Evolutionary conservation across 2,113 vertebrate genomes (phyloP), one percentile per base, ranked within the genome.

Genomic region (Nymphicus hollandicus): DNA sequence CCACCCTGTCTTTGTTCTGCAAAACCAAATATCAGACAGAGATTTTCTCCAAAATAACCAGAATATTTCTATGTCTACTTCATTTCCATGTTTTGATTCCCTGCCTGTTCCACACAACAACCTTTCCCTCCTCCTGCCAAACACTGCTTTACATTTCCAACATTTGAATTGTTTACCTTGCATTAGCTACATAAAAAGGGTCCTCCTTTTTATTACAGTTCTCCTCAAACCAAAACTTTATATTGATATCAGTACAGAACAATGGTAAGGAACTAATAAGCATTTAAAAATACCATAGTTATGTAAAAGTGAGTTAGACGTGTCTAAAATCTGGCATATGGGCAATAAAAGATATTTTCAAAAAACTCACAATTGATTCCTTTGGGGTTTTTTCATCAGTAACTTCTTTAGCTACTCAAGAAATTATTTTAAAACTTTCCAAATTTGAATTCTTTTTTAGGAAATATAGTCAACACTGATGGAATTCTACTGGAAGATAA

Each of bases 1-100:
- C 91, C 63, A 87, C 70, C 41, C 52, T 60, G 66, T 44, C 80
- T 94, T 91, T 87, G 43, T 69, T 93, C 89, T 95, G 74, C 78
- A 80, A 71, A 94, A 91, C 17, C 31, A 69, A 80, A 78, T 87
- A 25, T 70, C 86, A 95, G 86, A 94, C 69, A 84, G 53, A 28
- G 65, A 92, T 86, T 87, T 93, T 89, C 81, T 96, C 64, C 86
- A 91, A 79, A 95, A 92, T 58, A 91, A 44, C 43, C 4, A 3
- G 56, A 86, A 76, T 70, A 29, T 69, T 92, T 92, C 65, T 78
- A 41, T 0, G 17, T 92, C 70, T 94, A 61, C 69, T 94, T 88
- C 50, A 63, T 90, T 93, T 93, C 83, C 76, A 81, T 28, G 60
- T 84, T 95, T 88, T 46, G 15, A 90, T 94, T 86, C 41, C 23